Percentiles rank a stretch among this genome's conserved stretches.
Evolutionary conservation across 2,888 invertebrate species (phyloP).

Genomic region (Orgyia antiqua): DNA sequence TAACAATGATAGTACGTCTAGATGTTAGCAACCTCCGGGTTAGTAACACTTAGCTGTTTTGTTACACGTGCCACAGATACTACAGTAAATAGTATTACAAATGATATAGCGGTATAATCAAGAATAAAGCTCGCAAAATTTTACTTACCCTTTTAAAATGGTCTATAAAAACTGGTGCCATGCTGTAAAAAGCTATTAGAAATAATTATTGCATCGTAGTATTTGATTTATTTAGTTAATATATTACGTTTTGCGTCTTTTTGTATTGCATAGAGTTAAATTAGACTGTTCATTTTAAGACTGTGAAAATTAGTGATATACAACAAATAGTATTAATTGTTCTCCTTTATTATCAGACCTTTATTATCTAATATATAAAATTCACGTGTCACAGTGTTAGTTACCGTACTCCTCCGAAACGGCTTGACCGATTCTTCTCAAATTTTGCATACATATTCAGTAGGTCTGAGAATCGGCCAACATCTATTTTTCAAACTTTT

Average conservation of each 20-base stretch:
- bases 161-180: neutral
- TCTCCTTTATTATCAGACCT: no score
- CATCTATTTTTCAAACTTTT: no score
- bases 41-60: slow-evolving; percentile 12
- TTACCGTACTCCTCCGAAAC: no score
- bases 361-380: no score
- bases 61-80: slow-evolving; percentile 9
- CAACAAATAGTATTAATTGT: no score
- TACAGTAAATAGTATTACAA: slow-evolving; percentile 10
- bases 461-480: no score
- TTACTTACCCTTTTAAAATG: neutral
- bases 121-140: slow-evolving; percentile 1
- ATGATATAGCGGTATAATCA: slow-evolving; percentile 2
- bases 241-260: neutral
- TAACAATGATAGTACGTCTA: no score
- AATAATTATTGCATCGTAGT: neutral
- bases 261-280: neutral
- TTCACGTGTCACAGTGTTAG: no score
- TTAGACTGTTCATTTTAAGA: neutral
- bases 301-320: no score
- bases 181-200: neutral
- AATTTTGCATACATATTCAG: no score
- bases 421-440: no score
- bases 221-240: neutral
- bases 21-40: no score